Evolutionary conservation across 2,797 vertebrate species (phyloP).

Genomic region (Pygocentrus nattereri): DNA sequence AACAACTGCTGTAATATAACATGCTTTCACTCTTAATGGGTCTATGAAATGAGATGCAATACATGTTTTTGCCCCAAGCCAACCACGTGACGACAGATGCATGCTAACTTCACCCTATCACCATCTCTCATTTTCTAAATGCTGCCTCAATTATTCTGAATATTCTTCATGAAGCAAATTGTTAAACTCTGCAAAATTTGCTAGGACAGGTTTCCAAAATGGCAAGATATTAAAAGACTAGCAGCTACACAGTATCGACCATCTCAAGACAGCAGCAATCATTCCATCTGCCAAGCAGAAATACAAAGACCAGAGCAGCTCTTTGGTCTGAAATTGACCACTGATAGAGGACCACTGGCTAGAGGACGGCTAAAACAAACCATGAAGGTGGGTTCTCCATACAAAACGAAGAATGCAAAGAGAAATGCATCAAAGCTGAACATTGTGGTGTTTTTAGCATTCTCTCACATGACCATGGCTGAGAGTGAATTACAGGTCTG

Average conservation of each 20-base stretch:
- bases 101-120: neutral
- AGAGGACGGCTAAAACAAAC: neutral
- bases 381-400: neutral
- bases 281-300: neutral
- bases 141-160: neutral
- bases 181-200: neutral
- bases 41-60: neutral
- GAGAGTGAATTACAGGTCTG: neutral
- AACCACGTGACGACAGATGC: neutral
- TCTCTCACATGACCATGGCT: neutral
- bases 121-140: neutral
- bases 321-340: neutral
- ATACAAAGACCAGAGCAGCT: neutral
- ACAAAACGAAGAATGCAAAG: neutral
- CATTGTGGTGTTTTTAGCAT: neutral
- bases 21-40: neutral
- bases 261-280: no score
- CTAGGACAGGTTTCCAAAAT: neutral
- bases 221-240: no score
- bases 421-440: neutral
- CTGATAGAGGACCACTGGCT: no score
- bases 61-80: neutral
- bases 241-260: no score
- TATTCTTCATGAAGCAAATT: neutral
- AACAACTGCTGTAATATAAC: neutral